These are phyloP conservation scores for Sycophila texana DNA, from an alignment of 2,888 invertebrate species.

Conservation along the genomic window DNA sequence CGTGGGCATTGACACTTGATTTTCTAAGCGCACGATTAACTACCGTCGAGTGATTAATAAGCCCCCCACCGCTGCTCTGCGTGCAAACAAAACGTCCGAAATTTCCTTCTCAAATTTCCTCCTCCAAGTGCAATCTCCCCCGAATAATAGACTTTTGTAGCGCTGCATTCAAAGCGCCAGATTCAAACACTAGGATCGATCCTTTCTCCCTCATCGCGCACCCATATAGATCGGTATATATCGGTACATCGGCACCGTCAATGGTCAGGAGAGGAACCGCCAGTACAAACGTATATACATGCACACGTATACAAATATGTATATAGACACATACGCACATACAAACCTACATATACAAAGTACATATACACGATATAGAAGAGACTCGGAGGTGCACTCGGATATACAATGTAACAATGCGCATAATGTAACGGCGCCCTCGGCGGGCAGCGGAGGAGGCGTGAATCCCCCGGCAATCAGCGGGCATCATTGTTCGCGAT, in stretches of 20 bases:
- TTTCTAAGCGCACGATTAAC: constrained; percentile 35
- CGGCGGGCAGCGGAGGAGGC: not conserved
- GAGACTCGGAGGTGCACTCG: not conserved
- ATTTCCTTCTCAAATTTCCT: constrained; percentile 22
- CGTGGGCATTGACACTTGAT: not conserved
- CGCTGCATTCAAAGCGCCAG: constrained; percentile 6
- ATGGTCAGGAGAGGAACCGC: constrained; percentile 1
- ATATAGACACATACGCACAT: not conserved
- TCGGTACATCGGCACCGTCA: not conserved
- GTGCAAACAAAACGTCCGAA: not conserved
- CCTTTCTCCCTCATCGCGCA: not conserved
- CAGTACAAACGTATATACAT: not conserved
- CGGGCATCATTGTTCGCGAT: constrained; percentile 35
- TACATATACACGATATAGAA: not conserved
- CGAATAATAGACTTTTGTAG: not conserved
- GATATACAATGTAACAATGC: not conserved
- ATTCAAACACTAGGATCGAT: not conserved
- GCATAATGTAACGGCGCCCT: not conserved
- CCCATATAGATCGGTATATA: not conserved
- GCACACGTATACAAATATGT: too few relatives aligned
- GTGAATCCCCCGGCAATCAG: constrained; percentile 25
- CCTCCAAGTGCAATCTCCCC: not conserved
- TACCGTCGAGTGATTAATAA: constrained; percentile 27
- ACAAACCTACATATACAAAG: not conserved
- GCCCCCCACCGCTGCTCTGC: not conserved